Conservation (phyloP, 2,888 invertebrate genomes). For the Torymus auratus region DNA sequence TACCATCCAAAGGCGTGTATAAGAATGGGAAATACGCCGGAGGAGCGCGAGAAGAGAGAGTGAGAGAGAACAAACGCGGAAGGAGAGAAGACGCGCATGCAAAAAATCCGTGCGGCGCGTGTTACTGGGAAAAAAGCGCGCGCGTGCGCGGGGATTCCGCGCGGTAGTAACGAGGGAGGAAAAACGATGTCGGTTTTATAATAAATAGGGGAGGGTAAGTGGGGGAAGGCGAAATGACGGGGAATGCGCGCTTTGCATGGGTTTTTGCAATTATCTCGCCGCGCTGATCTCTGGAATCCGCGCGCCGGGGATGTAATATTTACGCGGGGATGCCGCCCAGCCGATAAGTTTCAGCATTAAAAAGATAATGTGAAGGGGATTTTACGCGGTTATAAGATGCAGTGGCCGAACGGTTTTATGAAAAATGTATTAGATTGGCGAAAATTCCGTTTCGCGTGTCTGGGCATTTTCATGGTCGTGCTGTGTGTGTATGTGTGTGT, state of each 20-base stretch:
- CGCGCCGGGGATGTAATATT: too few relatives aligned
- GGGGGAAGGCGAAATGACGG: conserved; percentile 35
- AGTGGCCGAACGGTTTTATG: not conserved
- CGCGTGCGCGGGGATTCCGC: conserved; percentile 25
- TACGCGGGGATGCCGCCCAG: conserved; percentile 13
- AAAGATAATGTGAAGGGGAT: not conserved
- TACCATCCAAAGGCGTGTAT: too few relatives aligned
- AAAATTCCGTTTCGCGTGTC: too few relatives aligned
- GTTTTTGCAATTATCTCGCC: conserved; percentile 27
- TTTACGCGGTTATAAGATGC: not conserved
- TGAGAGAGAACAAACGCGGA: conserved; percentile 34
- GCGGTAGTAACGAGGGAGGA: conserved; percentile 27
- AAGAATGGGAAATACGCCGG: conserved; percentile 17
- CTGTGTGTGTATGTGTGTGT: too few relatives aligned
- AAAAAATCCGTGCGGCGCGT: conserved; percentile 28
- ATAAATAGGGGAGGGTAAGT: conserved; percentile 35
- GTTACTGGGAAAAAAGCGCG: conserved; percentile 5
- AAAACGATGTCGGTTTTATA: conserved; percentile 48
- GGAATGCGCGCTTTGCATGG: conserved; percentile 36
- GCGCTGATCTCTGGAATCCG: conserved; percentile 22
- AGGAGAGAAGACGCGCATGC: not conserved
- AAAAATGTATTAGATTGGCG: too few relatives aligned
- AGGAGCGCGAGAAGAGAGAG: not conserved
- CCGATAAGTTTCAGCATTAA: conserved; percentile 10
- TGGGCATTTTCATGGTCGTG: too few relatives aligned